Conservation (phyloP, 2,888 invertebrate species). For the Volucella inflata region DNA sequence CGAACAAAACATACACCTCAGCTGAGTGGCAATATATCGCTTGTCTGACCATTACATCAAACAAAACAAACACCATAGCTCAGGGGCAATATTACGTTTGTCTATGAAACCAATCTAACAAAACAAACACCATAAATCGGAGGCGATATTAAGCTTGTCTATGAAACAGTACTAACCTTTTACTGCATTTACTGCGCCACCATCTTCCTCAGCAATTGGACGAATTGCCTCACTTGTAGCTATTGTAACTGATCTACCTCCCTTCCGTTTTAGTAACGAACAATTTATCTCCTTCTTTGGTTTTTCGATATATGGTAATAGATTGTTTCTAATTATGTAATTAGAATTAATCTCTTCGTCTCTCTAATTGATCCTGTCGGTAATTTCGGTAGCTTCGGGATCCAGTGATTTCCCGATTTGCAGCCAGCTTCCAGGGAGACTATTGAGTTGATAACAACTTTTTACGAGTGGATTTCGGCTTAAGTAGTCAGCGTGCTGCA, state of each 20-base stretch:
- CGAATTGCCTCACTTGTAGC: too few species aligned
- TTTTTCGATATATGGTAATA: background rate
- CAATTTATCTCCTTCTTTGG: background rate
- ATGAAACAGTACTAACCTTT: too few species aligned
- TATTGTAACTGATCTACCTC: too few species aligned
- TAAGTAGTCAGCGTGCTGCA: slow-evolving; percentile 13
- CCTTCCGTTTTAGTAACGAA: background rate
- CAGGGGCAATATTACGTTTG: slow-evolving; percentile 16
- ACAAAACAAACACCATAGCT: background rate
- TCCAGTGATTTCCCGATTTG: background rate
- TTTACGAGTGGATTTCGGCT: background rate
- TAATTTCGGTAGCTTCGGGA: background rate
- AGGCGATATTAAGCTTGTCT: background rate
- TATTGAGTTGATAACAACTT: background rate
- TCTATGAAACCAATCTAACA: too few species aligned
- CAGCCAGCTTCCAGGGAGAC: background rate
- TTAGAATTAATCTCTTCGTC: background rate
- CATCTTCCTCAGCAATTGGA: too few species aligned
- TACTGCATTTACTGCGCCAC: too few species aligned
- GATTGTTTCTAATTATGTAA: background rate
- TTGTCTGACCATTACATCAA: too few species aligned
- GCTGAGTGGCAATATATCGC: slow-evolving; percentile 19
- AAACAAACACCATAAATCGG: slow-evolving; percentile 3
- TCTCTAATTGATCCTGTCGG: background rate
- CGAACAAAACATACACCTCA: too few species aligned